These are phyloP conservation scores for Polydrusus tereticollis DNA, from an alignment of 2,888 invertebrate genomes.

Conservation along the genomic window DNA sequence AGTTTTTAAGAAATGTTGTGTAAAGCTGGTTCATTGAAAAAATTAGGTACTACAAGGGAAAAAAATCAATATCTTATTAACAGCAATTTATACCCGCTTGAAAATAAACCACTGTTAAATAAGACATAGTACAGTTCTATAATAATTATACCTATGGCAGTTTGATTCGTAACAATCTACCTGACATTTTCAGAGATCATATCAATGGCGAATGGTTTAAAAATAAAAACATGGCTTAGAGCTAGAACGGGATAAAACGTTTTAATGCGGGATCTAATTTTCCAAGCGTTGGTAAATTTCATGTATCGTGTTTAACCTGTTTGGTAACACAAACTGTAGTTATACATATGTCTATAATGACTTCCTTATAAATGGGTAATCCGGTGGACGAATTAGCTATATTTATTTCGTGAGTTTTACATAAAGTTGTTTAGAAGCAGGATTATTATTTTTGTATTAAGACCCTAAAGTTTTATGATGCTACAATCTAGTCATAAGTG, in stretches of 20 bases:
- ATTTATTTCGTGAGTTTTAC: no score
- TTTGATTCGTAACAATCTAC: conserved; percentile 19
- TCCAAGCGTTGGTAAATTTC: not conserved
- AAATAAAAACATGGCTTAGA: conserved; percentile 7
- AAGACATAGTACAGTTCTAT: conserved; percentile 3
- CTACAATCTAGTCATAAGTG: no score
- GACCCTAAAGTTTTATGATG: no score
- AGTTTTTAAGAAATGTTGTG: no score
- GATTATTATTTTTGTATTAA: no score
- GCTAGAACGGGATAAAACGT: conserved; percentile 19
- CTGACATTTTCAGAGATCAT: conserved; percentile 13
- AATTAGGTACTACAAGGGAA: no score
- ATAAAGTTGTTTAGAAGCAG: no score
- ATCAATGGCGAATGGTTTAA: not conserved
- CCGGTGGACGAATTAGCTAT: no score
- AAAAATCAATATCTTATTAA: no score
- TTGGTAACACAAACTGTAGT: not conserved
- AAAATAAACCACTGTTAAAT: not conserved
- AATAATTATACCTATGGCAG: conserved; percentile 14
- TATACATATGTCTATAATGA: no score
- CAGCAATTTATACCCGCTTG: no score
- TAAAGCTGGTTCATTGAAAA: no score
- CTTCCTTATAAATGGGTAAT: not conserved
- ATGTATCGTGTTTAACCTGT: not conserved
- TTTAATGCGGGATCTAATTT: conserved; percentile 18